These are phyloP conservation scores for Bombus confusus DNA, from an alignment of 1,140 invertebrate species.

Conservation along the genomic window DNA sequence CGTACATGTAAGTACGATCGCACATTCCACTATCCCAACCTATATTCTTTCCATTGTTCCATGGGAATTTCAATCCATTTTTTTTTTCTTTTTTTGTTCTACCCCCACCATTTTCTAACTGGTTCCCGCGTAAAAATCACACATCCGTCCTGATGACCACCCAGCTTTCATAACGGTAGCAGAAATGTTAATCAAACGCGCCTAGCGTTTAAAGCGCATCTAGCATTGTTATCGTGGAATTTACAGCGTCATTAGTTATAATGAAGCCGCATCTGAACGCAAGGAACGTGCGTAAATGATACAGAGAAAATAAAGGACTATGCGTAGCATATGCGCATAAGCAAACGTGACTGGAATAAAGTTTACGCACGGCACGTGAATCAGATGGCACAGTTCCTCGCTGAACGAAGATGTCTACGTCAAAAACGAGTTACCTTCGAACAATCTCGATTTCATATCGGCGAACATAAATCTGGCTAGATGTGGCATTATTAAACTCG, in stretches of 20 bases:
- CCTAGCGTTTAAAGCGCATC: constrained; percentile 10
- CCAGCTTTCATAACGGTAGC: constrained; percentile 1
- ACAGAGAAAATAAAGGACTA: constrained; percentile 40
- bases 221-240: constrained; percentile 25
- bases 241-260: constrained; percentile 42
- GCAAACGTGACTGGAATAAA: constrained; percentile 42
- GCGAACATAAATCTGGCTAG: constrained; percentile 27
- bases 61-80: not conserved
- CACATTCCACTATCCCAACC: not conserved
- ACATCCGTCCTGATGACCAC: not conserved
- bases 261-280: constrained; percentile 34
- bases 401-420: constrained; percentile 42
- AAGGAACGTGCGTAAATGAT: constrained; percentile 42
- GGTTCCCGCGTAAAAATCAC: not conserved
- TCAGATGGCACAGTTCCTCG: constrained; percentile 34
- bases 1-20: not conserved
- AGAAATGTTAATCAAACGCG: constrained; percentile 15
- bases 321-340: constrained; percentile 44
- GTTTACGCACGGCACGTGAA: constrained; percentile 34
- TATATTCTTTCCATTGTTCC: not conserved
- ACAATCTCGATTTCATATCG: constrained; percentile 49
- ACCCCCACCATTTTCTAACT: not conserved
- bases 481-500: constrained; percentile 43
- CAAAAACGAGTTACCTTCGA: constrained; percentile 32
- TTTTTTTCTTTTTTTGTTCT: not conserved